A percentile compares a stretch with the other conserved stretches of the same genome.
These are phyloP conservation scores for Tachina fera DNA, from an alignment of 2,888 invertebrate species.

Conservation along the genomic window DNA sequence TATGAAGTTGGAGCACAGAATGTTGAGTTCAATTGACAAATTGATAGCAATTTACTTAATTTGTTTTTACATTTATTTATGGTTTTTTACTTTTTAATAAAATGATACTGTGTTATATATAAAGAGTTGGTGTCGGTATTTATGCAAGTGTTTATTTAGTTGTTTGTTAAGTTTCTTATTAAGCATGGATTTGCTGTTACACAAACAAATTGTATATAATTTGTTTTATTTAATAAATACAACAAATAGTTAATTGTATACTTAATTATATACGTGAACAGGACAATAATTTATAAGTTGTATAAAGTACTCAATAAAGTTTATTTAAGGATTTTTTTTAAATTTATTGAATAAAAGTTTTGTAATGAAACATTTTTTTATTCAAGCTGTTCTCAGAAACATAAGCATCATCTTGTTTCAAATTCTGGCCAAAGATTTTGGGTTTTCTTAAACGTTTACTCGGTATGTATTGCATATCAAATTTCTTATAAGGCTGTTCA, in stretches of 20 bases:
- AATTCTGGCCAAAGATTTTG: not conserved
- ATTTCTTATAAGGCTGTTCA: not conserved
- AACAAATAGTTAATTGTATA: no score
- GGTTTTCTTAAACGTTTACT: constrained; percentile 7
- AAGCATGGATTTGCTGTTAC: not conserved
- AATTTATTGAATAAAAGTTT: not conserved
- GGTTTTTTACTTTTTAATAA: not conserved
- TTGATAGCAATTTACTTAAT: constrained; percentile 65
- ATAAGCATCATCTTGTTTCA: not conserved
- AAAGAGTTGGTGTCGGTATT: no score
- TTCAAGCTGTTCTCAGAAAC: not conserved
- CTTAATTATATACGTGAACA: not conserved
- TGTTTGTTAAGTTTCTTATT: not conserved
- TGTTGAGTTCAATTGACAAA: constrained; percentile 64
- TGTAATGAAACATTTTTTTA: not conserved
- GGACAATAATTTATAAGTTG: not conserved
- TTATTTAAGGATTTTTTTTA: not conserved
- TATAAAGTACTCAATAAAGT: not conserved
- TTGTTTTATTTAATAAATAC: constrained; percentile 4
- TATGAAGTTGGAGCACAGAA: not conserved
- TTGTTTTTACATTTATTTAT: not conserved
- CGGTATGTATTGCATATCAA: not conserved
- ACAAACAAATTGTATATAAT: constrained; percentile 14
- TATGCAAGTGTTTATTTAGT: no score
- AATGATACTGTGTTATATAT: not conserved